Conservation (phyloP, 2,888 invertebrate genomes). For the Drosophila monieri region DNA sequence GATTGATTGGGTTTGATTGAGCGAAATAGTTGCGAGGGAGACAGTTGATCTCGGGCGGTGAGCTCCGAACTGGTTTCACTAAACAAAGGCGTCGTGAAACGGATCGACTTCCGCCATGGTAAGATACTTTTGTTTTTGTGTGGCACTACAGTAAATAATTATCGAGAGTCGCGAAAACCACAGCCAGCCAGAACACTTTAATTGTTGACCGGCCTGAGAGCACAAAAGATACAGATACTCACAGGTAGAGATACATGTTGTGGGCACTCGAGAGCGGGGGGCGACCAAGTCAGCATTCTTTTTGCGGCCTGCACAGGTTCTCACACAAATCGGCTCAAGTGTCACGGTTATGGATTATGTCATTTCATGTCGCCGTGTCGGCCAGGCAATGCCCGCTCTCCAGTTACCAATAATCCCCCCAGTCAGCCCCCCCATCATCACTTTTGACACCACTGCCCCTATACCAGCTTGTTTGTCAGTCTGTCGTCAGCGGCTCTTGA, state of each 20-base stretch:
- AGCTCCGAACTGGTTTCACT: slow-evolving; percentile 63
- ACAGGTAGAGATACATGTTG: neutral
- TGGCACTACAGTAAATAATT: slow-evolving; percentile 30
- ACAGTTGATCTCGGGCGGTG: slow-evolving; percentile 45
- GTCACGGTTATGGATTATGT: slow-evolving; percentile 70
- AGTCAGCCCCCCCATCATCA: neutral
- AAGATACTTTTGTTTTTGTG: slow-evolving; percentile 47
- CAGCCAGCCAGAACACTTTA: slow-evolving; percentile 36
- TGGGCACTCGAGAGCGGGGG: neutral
- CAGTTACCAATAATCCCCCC: slow-evolving; percentile 9
- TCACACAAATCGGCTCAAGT: slow-evolving; percentile 62
- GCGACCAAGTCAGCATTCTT: slow-evolving; percentile 45
- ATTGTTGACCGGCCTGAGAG: slow-evolving; percentile 40
- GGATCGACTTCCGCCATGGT: slow-evolving; percentile 57
- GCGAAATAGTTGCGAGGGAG: slow-evolving; percentile 61
- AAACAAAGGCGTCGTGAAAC: slow-evolving; percentile 52
- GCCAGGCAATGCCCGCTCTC: slow-evolving; percentile 21
- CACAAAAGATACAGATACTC: slow-evolving; percentile 8
- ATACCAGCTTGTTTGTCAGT: slow-evolving; percentile 18
- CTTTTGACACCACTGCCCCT: slow-evolving; percentile 7
- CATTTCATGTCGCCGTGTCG: slow-evolving; percentile 51
- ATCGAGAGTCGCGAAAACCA: slow-evolving; percentile 29
- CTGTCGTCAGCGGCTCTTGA: slow-evolving; percentile 41
- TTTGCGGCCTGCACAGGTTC: slow-evolving; percentile 56
- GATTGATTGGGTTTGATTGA: slow-evolving; percentile 75